Evolutionary conservation across 2,888 invertebrate genomes (phyloP).

Genomic region (Sinotaia quadrata): DNA sequence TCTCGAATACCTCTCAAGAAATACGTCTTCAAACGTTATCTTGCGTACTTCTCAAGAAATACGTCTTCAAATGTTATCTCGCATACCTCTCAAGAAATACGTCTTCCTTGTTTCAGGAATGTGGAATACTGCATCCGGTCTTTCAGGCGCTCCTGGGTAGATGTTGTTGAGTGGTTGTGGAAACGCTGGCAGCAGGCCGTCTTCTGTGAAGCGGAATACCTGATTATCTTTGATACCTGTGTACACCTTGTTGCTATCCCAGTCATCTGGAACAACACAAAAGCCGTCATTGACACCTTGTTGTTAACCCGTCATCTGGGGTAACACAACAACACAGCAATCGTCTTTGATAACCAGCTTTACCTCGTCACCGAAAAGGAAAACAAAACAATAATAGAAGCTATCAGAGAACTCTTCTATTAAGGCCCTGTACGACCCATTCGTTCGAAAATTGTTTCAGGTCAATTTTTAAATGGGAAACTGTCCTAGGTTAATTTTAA

Average conservation of each 20-base stretch:
- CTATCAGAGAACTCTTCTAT: too few relatives aligned
- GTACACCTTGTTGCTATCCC: not conserved
- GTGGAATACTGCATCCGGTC: conserved; percentile 17
- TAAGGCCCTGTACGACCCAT: too few relatives aligned
- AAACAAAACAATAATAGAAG: too few relatives aligned
- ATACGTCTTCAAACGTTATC: not conserved
- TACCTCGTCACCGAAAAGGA: too few relatives aligned
- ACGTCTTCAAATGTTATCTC: not conserved
- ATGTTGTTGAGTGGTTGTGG: conserved; percentile 14
- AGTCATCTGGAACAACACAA: conserved; percentile 9
- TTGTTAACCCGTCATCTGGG: too few relatives aligned
- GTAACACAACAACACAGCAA: too few relatives aligned
- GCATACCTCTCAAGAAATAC: conserved; percentile 31
- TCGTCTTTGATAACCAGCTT: too few relatives aligned
- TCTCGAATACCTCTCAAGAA: too few relatives aligned
- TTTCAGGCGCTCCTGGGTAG: conserved; percentile 22
- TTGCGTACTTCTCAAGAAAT: not conserved
- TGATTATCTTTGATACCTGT: conserved; percentile 8
- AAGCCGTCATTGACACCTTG: too few relatives aligned
- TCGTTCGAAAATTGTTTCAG: too few relatives aligned
- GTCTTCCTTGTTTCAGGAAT: conserved; percentile 12
- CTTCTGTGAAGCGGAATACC: conserved; percentile 16
- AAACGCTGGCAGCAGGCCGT: conserved; percentile 4
- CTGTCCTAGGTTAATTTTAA: too few relatives aligned
- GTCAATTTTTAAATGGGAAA: too few relatives aligned